Evolutionary conservation across 2,888 invertebrate genomes (phyloP), one percentile per base, ranked within the genome.

Genomic region (Fragum whitleyi): DNA sequence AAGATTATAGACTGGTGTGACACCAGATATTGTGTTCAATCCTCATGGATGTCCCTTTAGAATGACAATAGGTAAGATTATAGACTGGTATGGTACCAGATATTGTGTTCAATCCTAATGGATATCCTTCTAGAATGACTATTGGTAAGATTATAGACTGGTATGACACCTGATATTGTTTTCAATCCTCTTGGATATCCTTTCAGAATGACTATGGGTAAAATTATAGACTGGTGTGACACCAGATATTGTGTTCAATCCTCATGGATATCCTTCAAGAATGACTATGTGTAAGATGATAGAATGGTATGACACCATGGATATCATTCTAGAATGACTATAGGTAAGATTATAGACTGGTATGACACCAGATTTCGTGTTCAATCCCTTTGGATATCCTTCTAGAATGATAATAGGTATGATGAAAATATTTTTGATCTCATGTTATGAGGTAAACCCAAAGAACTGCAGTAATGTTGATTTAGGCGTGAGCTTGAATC

Each of bases 171-270:
- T 0, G 99, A 99, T 93, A 97, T 99, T 87, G 96, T 99, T 86
- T 99, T 99, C 95, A 99, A 99, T 95, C 99, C 99, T 59, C 99
- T 99, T 94, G 99, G 99, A 79, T 99, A 99, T 94, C 99, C 99
- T 1, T 98, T 98, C 74, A 96, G 99, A 90, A 99, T 99, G 99
- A 99, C 99, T 89, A 98, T 99, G 91, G 99, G 96, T 95, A 89
- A 91, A 91, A 39, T 39, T 9, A 9, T 9, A 14, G 39, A 14
- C 39, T 39, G 39, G 39, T 39, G 95, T 99, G 81, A 96, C 98
- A 19, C 99, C 99, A 0, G 99, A 99, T 93, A 97, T 99, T 87
- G 96, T 99, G 86, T 99, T 99, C 95, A 99, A 99, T 95, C 99
- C 99, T 59, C 99, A 99, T 94, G 99, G 99, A 79, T 99, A 99